Evolutionary conservation across 2,888 invertebrate species (phyloP).

Genomic region (Mythimna lalbum): DNA sequence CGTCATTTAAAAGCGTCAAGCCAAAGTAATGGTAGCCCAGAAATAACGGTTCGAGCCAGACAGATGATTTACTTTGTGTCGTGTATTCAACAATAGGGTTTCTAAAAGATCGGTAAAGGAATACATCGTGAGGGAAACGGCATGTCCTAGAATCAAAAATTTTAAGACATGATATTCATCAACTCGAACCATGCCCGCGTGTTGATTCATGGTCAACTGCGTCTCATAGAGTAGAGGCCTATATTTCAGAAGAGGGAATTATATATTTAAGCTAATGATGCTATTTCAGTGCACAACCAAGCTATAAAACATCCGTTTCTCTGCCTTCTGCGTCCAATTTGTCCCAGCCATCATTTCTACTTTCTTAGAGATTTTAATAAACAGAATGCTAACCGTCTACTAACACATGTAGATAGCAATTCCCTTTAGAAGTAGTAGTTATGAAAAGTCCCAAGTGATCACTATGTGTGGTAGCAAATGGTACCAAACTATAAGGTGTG

Average conservation of each 20-base stretch:
- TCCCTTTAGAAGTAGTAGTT: too few relatives aligned
- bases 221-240: background rate
- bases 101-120: background rate
- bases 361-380: too few relatives aligned
- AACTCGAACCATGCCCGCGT: background rate
- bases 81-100: background rate
- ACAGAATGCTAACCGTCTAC: too few relatives aligned
- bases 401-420: too few relatives aligned
- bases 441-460: too few relatives aligned
- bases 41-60: background rate
- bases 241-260: too few relatives aligned
- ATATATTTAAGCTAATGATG: background rate
- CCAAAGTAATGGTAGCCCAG: background rate
- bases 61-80: background rate
- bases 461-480: too few relatives aligned
- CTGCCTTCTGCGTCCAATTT: background rate
- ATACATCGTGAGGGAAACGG: background rate
- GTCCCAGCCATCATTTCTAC: background rate
- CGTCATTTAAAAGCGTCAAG: background rate
- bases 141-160: background rate
- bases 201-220: background rate
- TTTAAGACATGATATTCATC: background rate
- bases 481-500: background rate
- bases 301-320: background rate
- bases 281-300: background rate